Evolutionary conservation across 2,888 invertebrate species (phyloP), one percentile per base, ranked within the genome.

Genomic region (Dolichopus griseipennis): DNA sequence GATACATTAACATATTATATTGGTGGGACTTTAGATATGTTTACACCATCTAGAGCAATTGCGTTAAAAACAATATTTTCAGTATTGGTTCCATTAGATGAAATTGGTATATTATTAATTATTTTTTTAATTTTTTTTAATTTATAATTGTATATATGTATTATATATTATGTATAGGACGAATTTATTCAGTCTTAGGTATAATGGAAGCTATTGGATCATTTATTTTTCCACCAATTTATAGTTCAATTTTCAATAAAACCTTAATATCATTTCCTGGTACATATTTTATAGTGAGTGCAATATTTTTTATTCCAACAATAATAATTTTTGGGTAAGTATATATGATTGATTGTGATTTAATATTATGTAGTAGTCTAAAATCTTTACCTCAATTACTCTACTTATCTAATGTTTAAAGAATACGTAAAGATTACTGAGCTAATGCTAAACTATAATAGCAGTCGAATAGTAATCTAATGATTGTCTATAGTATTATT

Each of bases 11-110:
- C 76, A 8, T 80, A 78, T 68, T 82, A 81, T 69, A 71, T 75
- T 18, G 81, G 76, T 37, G 75, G 76, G 21, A 75, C 76, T 1
- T 74, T 79, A 3, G 81, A 82, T 69, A 77, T 80, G 76, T 81
- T 82, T 68, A 75, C 78, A 33, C 78, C 77, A 21, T 69, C 79
- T 20, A 77, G 80, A 43, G 75, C 79, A 1, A 80, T 82, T 65
- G 79, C 80, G 6, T 78, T 81, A 8, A 82, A 81, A 71, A 75
- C 80, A 0, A 78, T 81, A 37, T 78, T 81, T 0, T 78, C 81
- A 10, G 77, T 77, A 67, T 77, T 79, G 68, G 80, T 82, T 0
- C 76, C 73, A n/a, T 75, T 75, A 3, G 79, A 80, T 62, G 81
- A 82, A 68, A 71, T 81, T 6, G 80, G 81, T 78, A 71, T 27